Evolutionary conservation across 2,888 invertebrate genomes (phyloP), one percentile per base, ranked within the genome.

Genomic region (Pammene fasciana): DNA sequence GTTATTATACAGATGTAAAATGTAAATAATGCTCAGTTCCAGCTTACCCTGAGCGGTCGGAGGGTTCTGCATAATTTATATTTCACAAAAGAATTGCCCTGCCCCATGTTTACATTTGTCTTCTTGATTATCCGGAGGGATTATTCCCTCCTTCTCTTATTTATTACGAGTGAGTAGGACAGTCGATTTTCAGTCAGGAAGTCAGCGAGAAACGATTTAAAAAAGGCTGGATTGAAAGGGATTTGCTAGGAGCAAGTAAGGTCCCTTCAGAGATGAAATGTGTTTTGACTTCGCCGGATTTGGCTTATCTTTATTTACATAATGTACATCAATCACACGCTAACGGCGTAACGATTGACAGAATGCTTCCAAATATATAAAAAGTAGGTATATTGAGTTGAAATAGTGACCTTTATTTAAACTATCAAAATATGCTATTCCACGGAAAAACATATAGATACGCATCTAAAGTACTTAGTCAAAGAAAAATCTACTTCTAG

Each of bases 111-210:
- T 86, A 83, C 80, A 80, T 78, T 79, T 77, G 64, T 71, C 77
- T 79, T 86, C 86, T 86, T 86, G 86, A 86, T 86, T 86, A 87
- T 85, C 82, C 84, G 77, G 77, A 74, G 85, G 83, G 82, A 83
- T 79, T 79, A 81, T 74, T 73, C 74, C 75, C 41, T 82, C 83
- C 75, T 79, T 55, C 68, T 86, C 75, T 73, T 67, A 72, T 78
- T 46, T 73, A 66, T 50, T 65, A 52, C 38, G 52, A 55, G 70
- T 34, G 77, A 82, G 68, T 65, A 75, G 71, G 81, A 85, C 67
- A 70, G 72, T 65, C 71, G 56, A 74, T 68, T 66, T 79, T 78
- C 41, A 59, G 41, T 7, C 41, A 61, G 48, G 50, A 60, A 46
- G 50, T 52, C 41, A 43, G 41, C 4, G 46, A 34, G 50, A 64